These are phyloP conservation scores for Pongo abelii DNA, from an alignment of 2,113 vertebrate genomes.

Conservation along the genomic window DNA sequence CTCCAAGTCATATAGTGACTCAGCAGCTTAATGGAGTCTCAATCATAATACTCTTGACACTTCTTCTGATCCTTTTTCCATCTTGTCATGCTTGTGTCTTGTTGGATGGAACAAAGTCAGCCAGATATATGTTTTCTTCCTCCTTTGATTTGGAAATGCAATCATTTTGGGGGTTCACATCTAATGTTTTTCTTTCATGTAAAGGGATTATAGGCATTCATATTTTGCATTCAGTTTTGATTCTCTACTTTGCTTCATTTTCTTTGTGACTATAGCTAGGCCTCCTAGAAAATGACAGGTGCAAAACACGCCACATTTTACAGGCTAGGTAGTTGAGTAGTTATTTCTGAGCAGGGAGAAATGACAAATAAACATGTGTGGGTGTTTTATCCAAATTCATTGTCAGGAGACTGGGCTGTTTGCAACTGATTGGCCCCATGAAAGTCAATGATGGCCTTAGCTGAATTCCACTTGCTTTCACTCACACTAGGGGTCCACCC, in stretches of 20 bases:
- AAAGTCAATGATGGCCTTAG: slow-evolving; percentile 16
- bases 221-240: neutral
- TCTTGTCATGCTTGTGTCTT: neutral
- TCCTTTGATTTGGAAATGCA: neutral
- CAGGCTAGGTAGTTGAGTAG: neutral
- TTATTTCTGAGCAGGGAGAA: slow-evolving; percentile 46
- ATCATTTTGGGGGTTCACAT: neutral
- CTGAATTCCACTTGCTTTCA: slow-evolving; percentile 28
- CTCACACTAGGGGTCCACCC: neutral
- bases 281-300: neutral
- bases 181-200: neutral
- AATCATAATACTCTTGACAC: neutral
- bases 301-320: neutral
- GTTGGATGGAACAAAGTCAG: neutral
- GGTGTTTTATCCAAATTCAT: neutral
- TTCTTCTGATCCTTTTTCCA: neutral
- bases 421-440: slow-evolving; percentile 20
- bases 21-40: neutral
- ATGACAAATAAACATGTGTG: neutral
- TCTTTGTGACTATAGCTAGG: neutral
- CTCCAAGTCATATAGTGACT: neutral
- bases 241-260: slow-evolving; percentile 11
- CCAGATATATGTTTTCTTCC: neutral
- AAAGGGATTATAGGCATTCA: neutral
- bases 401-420: slow-evolving; percentile 14